A percentile compares a stretch with the other conserved stretches of the same genome.
Conservation (phyloP, 2,888 invertebrate species). For the Nomada goodeniana region DNA sequence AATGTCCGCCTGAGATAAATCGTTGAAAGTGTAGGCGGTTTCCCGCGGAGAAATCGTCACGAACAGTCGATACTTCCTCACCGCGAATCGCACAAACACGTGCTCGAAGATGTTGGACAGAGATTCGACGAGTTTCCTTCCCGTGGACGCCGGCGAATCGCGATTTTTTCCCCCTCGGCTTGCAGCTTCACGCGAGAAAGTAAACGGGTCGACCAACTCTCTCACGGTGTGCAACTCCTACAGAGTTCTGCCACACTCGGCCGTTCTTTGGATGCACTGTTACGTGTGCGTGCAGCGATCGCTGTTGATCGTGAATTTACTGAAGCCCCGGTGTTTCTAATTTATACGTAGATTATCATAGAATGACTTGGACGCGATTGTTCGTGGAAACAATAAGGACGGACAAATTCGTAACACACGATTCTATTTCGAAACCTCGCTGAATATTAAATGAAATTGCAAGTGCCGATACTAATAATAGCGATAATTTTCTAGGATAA, state of each 20-base stretch:
- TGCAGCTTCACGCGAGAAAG: conserved; percentile 66
- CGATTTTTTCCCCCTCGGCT: conserved; percentile 47
- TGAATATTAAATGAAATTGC: neutral
- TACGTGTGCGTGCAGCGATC: conserved; percentile 11
- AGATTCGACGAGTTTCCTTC: conserved; percentile 57
- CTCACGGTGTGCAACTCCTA: conserved; percentile 63
- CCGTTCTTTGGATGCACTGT: conserved; percentile 1
- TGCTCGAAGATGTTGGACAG: conserved; percentile 57
- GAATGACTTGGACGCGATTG: conserved; percentile 13
- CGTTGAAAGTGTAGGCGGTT: conserved; percentile 41
- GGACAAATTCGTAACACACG: conserved; percentile 3
- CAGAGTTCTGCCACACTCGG: conserved; percentile 25
- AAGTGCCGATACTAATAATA: no score
- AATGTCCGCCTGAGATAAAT: conserved; percentile 18
- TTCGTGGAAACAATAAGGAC: conserved; percentile 16
- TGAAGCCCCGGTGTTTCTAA: conserved; percentile 10
- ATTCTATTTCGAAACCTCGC: neutral
- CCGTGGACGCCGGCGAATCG: conserved; percentile 33
- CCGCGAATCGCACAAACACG: conserved; percentile 34
- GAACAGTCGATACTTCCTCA: conserved; percentile 50
- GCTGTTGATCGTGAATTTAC: conserved; percentile 19
- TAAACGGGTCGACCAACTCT: conserved; percentile 63
- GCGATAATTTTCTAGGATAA: no score
- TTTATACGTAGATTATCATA: conserved; percentile 23
- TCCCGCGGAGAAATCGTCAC: conserved; percentile 49